A percentile compares a stretch with the other conserved stretches of the same genome.
Conservation (phyloP, 2,888 invertebrate genomes). For the Octonoba sinensis region DNA sequence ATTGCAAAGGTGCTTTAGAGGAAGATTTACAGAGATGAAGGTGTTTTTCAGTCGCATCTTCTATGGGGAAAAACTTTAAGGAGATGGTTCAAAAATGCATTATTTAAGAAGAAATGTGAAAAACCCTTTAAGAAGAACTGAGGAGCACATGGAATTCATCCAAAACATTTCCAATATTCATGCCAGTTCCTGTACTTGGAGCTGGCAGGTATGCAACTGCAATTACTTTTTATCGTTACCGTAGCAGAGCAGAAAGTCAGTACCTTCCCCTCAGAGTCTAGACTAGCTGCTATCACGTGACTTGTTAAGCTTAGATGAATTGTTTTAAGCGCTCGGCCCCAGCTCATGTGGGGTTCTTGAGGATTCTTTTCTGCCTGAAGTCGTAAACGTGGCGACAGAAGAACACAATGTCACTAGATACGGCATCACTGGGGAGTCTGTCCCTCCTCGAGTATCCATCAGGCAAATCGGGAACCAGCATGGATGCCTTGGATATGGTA, state of each 20-base stretch:
- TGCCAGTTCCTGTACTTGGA: too few species aligned
- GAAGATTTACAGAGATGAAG: too few species aligned
- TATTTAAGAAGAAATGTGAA: too few species aligned
- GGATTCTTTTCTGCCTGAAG: constrained; percentile 86
- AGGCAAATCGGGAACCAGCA: constrained; percentile 77
- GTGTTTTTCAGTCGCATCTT: too few species aligned
- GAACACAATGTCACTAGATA: constrained; percentile 86
- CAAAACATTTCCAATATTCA: too few species aligned
- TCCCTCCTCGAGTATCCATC: constrained; percentile 67
- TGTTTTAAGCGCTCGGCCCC: constrained; percentile 6
- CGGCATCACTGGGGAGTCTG: constrained; percentile 76
- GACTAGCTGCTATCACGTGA: constrained; percentile 63
- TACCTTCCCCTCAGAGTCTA: constrained; percentile 31
- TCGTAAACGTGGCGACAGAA: constrained; percentile 96
- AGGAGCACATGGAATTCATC: too few species aligned
- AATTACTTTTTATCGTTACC: constrained; percentile 1
- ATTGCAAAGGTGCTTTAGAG: too few species aligned
- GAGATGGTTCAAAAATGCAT: too few species aligned
- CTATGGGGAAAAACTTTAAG: too few species aligned
- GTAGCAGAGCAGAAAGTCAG: not conserved
- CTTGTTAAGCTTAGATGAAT: constrained; percentile 10
- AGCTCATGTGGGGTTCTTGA: constrained; percentile 61
- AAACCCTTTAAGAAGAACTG: too few species aligned
- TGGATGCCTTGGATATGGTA: constrained; percentile 75
- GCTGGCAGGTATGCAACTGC: not conserved